These are phyloP conservation scores for Channa argus DNA, from an alignment of 2,113 vertebrate genomes.

Conservation along the genomic window DNA sequence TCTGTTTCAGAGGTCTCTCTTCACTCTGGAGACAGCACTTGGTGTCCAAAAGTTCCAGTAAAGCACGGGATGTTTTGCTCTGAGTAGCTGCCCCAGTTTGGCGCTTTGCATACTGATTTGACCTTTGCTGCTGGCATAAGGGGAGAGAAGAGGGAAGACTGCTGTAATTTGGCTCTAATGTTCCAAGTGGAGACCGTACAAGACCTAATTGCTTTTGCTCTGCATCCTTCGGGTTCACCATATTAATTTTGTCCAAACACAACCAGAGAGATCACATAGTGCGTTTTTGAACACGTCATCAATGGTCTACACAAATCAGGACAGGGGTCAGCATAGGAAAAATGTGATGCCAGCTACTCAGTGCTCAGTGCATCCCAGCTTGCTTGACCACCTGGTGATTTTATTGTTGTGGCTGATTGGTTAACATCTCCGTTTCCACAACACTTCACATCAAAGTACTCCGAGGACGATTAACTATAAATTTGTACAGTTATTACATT, in stretches of 20 bases:
- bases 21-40: constrained; percentile 42
- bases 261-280: not conserved
- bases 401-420: too few relatives aligned
- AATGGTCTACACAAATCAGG: too few relatives aligned
- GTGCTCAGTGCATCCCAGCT: too few relatives aligned
- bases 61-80: constrained; percentile 55
- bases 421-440: too few relatives aligned
- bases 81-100: constrained; percentile 61
- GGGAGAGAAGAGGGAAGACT: constrained; percentile 29
- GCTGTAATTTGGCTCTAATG: constrained; percentile 37
- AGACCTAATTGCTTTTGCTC: not conserved
- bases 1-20: constrained; percentile 46
- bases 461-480: too few relatives aligned
- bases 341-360: too few relatives aligned
- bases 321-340: too few relatives aligned
- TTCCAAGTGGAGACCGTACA: constrained; percentile 12
- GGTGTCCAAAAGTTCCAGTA: constrained; percentile 65
- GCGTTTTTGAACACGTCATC: not conserved
- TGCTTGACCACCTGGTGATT: too few relatives aligned
- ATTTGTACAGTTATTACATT: too few relatives aligned
- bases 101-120: constrained; percentile 69
- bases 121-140: constrained; percentile 60
- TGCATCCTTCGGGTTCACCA: not conserved
- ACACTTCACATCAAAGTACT: too few relatives aligned
- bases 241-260: not conserved